Conservation (phyloP, 2,888 invertebrate species). For the Halocaridina rubra region DNA sequence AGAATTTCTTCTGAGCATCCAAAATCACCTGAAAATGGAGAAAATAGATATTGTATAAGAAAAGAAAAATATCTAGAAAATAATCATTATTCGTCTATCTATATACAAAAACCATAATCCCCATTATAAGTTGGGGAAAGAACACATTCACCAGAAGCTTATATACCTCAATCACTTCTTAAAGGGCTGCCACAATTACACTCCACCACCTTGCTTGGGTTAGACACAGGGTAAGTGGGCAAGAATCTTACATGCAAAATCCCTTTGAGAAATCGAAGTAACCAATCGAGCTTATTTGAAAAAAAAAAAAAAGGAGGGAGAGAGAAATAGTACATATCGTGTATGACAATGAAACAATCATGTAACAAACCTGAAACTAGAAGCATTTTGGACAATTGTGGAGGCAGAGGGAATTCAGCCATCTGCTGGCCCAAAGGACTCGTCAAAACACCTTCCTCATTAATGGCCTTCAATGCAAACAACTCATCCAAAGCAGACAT, state of each 20-base stretch:
- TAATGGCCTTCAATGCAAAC: conserved; percentile 85
- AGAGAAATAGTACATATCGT: neutral
- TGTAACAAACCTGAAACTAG: conserved; percentile 50
- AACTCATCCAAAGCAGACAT: conserved; percentile 86
- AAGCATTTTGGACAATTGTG: conserved; percentile 85
- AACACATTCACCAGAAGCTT: too few relatives aligned
- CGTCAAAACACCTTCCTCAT: conserved; percentile 82
- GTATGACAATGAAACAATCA: neutral
- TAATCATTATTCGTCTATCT: neutral
- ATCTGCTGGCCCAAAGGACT: conserved; percentile 82
- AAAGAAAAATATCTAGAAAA: neutral
- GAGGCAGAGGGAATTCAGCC: conserved; percentile 91
- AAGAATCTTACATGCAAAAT: neutral
- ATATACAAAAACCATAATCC: too few relatives aligned
- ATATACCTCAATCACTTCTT: too few relatives aligned
- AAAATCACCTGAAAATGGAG: conserved; percentile 77
- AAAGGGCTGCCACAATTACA: neutral
- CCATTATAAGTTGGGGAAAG: too few relatives aligned
- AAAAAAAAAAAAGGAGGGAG: neutral
- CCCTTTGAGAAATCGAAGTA: neutral
- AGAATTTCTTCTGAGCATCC: conserved; percentile 93
- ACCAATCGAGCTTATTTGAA: neutral
- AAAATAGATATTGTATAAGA: neutral
- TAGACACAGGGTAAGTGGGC: neutral
- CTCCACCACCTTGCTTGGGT: neutral